These are phyloP conservation scores for Listrodromus nycthemerus DNA, from an alignment of 2,888 invertebrate genomes.

Conservation along the genomic window DNA sequence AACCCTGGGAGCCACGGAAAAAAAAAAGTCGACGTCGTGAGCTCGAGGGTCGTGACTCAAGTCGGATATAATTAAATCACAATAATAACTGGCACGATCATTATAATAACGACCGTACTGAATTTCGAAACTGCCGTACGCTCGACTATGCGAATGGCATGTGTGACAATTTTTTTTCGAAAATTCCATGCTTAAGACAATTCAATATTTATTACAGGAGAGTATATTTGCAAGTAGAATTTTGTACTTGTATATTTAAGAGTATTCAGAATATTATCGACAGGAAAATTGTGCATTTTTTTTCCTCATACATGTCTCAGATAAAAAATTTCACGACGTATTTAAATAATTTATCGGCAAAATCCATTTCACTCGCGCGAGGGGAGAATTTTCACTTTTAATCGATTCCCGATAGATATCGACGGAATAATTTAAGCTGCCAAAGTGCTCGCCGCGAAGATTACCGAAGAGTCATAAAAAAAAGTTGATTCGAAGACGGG, in stretches of 20 bases:
- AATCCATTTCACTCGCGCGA: not conserved
- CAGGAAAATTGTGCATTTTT: not conserved
- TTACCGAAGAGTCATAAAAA: conserved; percentile 43
- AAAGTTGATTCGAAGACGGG: conserved; percentile 28
- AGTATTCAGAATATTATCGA: not conserved
- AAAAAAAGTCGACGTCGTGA: conserved; percentile 27
- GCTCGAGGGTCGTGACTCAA: conserved; percentile 1
- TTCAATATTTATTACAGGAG: not conserved
- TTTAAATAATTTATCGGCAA: not conserved
- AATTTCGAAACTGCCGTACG: not conserved
- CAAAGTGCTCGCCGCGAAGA: conserved; percentile 3
- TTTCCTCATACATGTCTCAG: not conserved
- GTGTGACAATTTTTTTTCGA: not conserved
- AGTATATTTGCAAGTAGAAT: not conserved
- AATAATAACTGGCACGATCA: conserved; percentile 21
- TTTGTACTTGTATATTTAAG: no score
- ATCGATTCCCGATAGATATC: not conserved
- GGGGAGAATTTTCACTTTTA: not conserved
- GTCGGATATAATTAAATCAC: conserved; percentile 26
- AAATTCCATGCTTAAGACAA: not conserved
- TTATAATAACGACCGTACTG: conserved; percentile 1
- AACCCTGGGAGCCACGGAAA: not conserved
- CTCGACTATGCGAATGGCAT: not conserved
- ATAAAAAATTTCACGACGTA: not conserved
- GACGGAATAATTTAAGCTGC: conserved; percentile 20